Base-by-base conservation (phyloP, 2,888 invertebrate species). In the Blomia tropicalis region DNA sequence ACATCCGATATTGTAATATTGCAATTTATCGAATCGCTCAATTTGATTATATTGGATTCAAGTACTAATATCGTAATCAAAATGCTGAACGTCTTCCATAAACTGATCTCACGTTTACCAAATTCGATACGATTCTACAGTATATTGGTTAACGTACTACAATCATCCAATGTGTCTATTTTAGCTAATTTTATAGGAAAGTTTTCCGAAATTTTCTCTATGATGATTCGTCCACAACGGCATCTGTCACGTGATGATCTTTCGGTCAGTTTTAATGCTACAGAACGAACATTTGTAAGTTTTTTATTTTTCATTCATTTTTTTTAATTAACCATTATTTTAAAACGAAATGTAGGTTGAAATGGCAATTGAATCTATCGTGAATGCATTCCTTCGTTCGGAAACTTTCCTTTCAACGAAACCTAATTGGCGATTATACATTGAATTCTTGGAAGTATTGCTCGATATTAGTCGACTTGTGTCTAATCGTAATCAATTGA, bases 391-490 rank as follows among this genome's bases (percentile, higher is more conserved):
- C 11, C 25, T 56, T 23, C 56, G 56, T 19, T 56, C 32, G 22
- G 56, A 56, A 36, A 25, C 56, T 2, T 56, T 19, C 29, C 56
- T 56, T 14, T 27, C 29, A 14, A 31, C 56, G 3, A 56, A 56
- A 25, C 56, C 56, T 14, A 56, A 56, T 14, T 56, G 56, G 56
- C 56, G 56, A 14, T 11, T 56, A 25, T 29, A 56, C 29, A 36
- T 36, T 2, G 30, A 56, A 25, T 56, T 19, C 29, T 25, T 56
- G 11, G 56, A 56, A 14, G 56, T 36, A 2, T 19, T 56, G 31
- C 29, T 56, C 29, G 25, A 23, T 36, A 3, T 56, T 19, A 19
- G n/a, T 14, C 2, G 56, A 4, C 17, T 56, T n/a, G 23, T 56
- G 11, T 29, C 56, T 2, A n/a, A n/a, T n/a, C n/a, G n/a, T n/a